A percentile compares a stretch with the other conserved stretches of the same genome.
Conservation (phyloP, 2,113 vertebrate species). For the Campylomormyrus numenius region DNA sequence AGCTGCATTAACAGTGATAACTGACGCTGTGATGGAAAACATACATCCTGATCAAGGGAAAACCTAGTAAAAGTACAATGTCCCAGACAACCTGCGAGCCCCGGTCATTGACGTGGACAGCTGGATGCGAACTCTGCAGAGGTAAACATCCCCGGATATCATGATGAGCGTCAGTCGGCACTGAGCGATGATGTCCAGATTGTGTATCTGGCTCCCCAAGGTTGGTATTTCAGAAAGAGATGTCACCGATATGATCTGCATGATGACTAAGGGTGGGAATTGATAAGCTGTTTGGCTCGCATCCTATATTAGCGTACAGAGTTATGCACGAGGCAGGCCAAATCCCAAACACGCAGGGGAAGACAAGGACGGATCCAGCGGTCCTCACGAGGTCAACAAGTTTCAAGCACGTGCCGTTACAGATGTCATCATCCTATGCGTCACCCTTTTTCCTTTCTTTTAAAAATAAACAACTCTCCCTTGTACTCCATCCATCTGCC, state of each 20-base stretch:
- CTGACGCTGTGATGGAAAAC: neutral
- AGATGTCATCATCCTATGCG: neutral
- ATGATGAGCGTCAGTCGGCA: neutral
- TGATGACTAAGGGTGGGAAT: neutral
- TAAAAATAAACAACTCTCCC: neutral
- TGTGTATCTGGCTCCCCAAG: neutral
- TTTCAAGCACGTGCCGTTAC: neutral
- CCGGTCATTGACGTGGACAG: neutral
- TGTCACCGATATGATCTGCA: neutral
- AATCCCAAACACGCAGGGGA: neutral
- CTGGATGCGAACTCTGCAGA: neutral
- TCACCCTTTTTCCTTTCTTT: neutral
- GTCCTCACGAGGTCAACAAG: neutral
- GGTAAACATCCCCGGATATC: neutral
- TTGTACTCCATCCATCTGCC: neutral
- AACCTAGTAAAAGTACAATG: neutral
- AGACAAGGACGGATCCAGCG: neutral
- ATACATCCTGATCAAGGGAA: neutral
- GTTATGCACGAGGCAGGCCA: too few species aligned
- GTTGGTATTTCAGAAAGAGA: neutral
- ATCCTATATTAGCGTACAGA: neutral
- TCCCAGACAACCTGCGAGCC: neutral
- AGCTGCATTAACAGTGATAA: neutral
- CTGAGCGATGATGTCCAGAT: neutral
- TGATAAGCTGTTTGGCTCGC: neutral